phyloP scores from a whole-genome alignment of 2,888 invertebrate genomes.

The Lepas anatifera region DNA sequence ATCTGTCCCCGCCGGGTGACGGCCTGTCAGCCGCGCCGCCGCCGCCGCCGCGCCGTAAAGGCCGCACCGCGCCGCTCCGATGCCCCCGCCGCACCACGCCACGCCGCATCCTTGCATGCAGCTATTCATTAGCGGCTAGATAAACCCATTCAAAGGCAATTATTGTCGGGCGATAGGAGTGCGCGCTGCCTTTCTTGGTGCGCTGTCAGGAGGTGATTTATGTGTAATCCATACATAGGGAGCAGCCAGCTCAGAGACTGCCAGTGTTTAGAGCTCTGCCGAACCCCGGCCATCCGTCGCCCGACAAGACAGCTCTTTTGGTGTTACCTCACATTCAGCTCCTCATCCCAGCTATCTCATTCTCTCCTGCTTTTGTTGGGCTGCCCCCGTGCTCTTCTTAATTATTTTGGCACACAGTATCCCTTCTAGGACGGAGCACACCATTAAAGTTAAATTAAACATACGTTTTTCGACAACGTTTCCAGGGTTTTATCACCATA shows the following conservation, averaged over 20 bases:
- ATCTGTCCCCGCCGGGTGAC: too few species aligned
- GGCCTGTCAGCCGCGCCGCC: not conserved
- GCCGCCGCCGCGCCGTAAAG: not conserved
- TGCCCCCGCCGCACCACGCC: not conserved
- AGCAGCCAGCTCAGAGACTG: not conserved
- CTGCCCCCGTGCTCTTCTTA: too few species aligned
- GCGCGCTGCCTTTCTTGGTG: not conserved
- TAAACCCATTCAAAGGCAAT: slow-evolving; percentile 11
- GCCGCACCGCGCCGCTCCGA: not conserved
- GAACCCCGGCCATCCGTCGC: not conserved
- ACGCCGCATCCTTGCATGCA: slow-evolving; percentile 6
- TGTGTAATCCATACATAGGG: slow-evolving; percentile 4
- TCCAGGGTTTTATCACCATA: too few species aligned
- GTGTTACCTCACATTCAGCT: too few species aligned
- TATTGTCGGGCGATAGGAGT: slow-evolving; percentile 9
- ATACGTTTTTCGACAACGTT: too few species aligned
- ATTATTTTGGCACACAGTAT: too few species aligned
- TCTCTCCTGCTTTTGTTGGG: too few species aligned
- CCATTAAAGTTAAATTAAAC: too few species aligned
- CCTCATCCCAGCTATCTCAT: too few species aligned
- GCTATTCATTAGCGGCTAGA: slow-evolving; percentile 5
- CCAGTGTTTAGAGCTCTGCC: too few species aligned
- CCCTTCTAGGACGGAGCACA: too few species aligned
- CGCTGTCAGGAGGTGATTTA: not conserved
- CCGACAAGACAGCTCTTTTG: not conserved